These are phyloP conservation scores for Rallus crepitans DNA, from an alignment of 2,797 vertebrate species.

Conservation along the genomic window DNA sequence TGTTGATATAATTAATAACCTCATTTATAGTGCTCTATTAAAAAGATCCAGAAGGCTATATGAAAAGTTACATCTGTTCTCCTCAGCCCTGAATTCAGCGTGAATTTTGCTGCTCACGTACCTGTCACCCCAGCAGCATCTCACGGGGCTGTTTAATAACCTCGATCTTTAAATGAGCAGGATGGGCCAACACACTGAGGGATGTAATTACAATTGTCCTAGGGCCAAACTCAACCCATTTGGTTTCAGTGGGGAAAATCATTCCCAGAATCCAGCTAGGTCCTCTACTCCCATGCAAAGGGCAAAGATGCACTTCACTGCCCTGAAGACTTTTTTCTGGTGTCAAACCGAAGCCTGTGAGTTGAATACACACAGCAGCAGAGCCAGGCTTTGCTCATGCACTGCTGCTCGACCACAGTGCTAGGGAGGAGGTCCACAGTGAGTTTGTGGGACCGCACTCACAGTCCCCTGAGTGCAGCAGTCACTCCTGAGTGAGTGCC, in stretches of 20 bases:
- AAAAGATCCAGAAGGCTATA: slow-evolving; percentile 11
- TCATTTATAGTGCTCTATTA: background rate
- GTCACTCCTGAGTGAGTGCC: background rate
- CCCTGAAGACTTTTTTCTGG: background rate
- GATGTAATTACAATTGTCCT: background rate
- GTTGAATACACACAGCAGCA: background rate
- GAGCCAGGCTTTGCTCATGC: background rate
- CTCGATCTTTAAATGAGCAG: background rate
- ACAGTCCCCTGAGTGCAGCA: background rate
- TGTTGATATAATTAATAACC: slow-evolving; percentile 47
- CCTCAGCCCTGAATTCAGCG: background rate
- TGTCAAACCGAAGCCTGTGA: background rate
- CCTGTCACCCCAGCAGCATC: background rate
- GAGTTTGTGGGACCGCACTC: background rate
- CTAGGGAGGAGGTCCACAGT: background rate
- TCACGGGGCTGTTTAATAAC: background rate
- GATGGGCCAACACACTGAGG: background rate
- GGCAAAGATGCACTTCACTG: background rate
- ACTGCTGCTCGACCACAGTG: background rate
- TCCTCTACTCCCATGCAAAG: background rate
- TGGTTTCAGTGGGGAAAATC: background rate
- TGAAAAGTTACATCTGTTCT: slow-evolving; percentile 15
- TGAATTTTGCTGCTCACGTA: background rate
- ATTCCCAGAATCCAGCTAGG: background rate
- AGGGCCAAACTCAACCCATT: background rate